Conservation (phyloP, 2,113 vertebrate genomes). For the Aix galericulata region DNA sequence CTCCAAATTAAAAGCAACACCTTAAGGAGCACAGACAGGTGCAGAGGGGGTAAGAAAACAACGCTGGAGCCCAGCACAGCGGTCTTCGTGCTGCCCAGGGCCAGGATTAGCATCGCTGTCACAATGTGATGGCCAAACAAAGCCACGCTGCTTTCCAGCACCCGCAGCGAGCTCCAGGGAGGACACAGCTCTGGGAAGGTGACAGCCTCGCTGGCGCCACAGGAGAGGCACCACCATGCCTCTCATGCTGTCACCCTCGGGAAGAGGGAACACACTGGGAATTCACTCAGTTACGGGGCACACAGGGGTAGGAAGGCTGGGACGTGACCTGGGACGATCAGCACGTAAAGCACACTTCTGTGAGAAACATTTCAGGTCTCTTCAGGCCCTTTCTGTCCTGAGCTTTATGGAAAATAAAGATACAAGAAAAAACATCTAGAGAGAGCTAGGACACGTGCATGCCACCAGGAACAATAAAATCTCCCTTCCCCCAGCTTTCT, state of each 20-base stretch:
- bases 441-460: background rate
- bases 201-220: background rate
- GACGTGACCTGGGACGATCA: background rate
- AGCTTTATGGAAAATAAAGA: background rate
- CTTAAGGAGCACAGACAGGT: background rate
- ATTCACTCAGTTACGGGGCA: background rate
- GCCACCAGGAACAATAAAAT: background rate
- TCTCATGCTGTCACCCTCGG: background rate
- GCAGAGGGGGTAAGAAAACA: accelerated
- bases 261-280: background rate
- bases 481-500: background rate
- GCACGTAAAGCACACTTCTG: background rate
- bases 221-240: background rate
- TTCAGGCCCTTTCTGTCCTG: background rate
- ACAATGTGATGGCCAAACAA: background rate
- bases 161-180: background rate
- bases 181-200: background rate
- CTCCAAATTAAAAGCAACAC: background rate
- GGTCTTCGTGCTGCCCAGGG: background rate
- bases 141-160: background rate
- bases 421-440: accelerated
- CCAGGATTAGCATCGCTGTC: background rate
- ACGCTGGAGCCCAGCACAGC: background rate
- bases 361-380: background rate
- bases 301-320: background rate